Evolutionary conservation across 2,888 invertebrate species (phyloP), one percentile per base, ranked within the genome.

Genomic region (Stenodema calcarata): DNA sequence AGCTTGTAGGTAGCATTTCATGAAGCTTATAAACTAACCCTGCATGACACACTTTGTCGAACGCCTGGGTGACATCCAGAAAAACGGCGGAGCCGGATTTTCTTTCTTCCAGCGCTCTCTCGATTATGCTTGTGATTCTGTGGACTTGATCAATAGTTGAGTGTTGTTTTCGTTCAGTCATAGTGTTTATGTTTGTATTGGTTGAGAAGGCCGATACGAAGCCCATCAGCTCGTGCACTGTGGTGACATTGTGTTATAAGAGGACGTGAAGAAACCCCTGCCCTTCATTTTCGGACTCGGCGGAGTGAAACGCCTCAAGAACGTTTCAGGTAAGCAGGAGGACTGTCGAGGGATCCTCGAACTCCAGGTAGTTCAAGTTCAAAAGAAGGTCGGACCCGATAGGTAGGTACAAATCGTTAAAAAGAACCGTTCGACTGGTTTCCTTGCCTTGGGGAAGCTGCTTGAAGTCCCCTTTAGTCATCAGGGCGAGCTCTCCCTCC

Each of bases 361-460:
- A 18, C 27, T 27, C 27, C 44, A 78, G 78, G 78, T 44, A 78
- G 78, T 78, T 78, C 78, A 78, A 78, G 78, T 78, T 78, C 44
- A 78, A 11, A 42, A 78, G n/a, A 35, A 41, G 73, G 16, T 30
- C 18, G 27, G 62, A 62, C 23, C 23, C 9, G 62, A 23, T 62
- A 42, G 18, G 41, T 35, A 23, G 78, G 44, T 41, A 44, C 18
- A 78, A 78, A 78, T 44, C 78, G 78, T 78, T 44, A 41, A 44
- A 41, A 44, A 78, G 78, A 78, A 78, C 78, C 78, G 78, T 78
- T 78, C 78, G 78, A 78, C 78, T 78, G 78, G 78, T 78, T 78
- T 73, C 18, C 44, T 78, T 62, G 62, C 62, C 62, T 62, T 7
- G 11, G 27, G 62, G 62, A 23, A 27, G 62, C 62, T 62, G 50